Evolutionary conservation across 2,888 invertebrate genomes (phyloP).

Genomic region (Eurois occulta): DNA sequence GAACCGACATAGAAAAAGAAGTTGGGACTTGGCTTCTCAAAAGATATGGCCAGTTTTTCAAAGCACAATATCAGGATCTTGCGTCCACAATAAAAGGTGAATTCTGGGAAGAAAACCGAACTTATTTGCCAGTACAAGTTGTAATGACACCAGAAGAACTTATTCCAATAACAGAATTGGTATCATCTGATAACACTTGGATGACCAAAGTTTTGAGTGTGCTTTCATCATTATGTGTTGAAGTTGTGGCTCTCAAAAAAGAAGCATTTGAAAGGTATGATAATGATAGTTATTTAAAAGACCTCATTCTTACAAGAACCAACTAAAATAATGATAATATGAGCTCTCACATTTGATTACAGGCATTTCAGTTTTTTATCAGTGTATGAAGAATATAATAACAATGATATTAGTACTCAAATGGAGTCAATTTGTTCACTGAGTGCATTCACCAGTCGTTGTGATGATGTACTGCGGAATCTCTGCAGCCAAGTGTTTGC

Average conservation of each 20-base stretch:
- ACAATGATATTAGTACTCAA: conserved; percentile 86
- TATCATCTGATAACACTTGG: conserved; percentile 95
- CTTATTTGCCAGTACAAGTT: conserved; percentile 82
- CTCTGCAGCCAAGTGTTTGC: conserved; percentile 94
- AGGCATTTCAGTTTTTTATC: conserved; percentile 91
- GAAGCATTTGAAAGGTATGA: conserved; percentile 92
- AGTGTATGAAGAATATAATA: conserved; percentile 92
- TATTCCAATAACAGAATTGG: conserved; percentile 92
- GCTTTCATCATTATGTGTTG: conserved; percentile 94
- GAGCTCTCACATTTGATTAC: conserved; percentile 63
- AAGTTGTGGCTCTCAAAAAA: conserved; percentile 92
- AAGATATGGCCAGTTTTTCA: conserved; percentile 87
- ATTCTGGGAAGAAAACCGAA: conserved; percentile 80
- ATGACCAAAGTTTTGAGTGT: conserved; percentile 95
- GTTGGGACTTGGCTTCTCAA: conserved; percentile 83
- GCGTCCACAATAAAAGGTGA: conserved; percentile 69
- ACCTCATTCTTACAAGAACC: background rate
- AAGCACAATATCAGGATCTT: conserved; percentile 84
- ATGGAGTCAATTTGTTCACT: conserved; percentile 92
- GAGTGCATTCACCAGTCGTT: conserved; percentile 92
- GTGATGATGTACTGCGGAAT: conserved; percentile 93
- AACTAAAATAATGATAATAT: background rate
- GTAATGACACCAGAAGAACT: conserved; percentile 90
- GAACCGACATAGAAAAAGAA: conserved; percentile 82
- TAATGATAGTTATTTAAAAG: background rate